phyloP scores from a whole-genome alignment of 2,888 invertebrate genomes.

The Lithosia quadra region DNA sequence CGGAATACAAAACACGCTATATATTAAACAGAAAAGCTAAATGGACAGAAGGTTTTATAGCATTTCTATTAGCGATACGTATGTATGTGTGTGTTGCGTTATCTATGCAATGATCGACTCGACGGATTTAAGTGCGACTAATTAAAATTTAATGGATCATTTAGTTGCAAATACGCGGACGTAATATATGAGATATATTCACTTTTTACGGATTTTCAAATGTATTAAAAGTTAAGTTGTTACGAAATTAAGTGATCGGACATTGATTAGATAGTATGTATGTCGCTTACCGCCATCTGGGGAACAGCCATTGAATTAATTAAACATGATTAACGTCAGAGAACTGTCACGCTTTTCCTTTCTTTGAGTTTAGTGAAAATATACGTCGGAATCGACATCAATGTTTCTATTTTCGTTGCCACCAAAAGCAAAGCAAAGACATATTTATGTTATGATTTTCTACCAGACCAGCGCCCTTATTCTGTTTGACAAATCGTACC shows the following conservation, averaged over 20 bases:
- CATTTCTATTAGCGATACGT: not conserved
- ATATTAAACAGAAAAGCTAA: not conserved
- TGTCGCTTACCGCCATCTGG: not conserved
- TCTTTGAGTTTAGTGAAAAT: not conserved
- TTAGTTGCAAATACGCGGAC: slow-evolving; percentile 27
- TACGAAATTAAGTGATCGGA: slow-evolving; percentile 4
- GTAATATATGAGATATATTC: slow-evolving; percentile 26
- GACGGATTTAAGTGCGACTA: slow-evolving; percentile 34
- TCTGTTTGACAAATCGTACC: no score
- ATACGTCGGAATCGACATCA: no score
- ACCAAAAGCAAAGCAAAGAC: no score
- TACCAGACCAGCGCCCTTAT: no score
- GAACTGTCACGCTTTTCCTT: not conserved
- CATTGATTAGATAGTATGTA: slow-evolving; percentile 2
- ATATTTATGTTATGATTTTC: no score
- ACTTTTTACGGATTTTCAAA: not conserved
- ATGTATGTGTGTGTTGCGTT: slow-evolving; percentile 18
- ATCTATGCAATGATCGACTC: slow-evolving; percentile 36
- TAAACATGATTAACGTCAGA: not conserved
- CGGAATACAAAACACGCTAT: not conserved
- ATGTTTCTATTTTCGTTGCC: no score
- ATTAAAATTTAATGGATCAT: slow-evolving; percentile 47
- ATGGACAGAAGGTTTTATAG: not conserved
- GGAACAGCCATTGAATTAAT: slow-evolving; percentile 4
- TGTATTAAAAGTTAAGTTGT: not conserved